Percentiles rank a stretch among this genome's conserved stretches.
Conservation (phyloP, 2,888 invertebrate species). For the Minunthozetes semirufus region DNA sequence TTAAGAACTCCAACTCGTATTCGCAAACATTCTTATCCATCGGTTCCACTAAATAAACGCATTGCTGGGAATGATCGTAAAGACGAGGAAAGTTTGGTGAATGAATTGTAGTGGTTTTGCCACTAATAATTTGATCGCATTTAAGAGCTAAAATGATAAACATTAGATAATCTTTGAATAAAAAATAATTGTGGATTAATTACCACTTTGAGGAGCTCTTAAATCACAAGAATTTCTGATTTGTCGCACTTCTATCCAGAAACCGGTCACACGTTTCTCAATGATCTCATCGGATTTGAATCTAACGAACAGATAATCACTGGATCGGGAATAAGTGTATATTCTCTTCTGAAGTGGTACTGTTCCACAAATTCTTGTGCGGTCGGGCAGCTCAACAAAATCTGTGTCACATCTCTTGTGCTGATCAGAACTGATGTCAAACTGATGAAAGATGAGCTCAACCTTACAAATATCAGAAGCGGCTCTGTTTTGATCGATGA, state of each 20-base stretch:
- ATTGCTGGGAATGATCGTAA: constrained; percentile 29
- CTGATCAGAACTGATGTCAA: constrained; percentile 32
- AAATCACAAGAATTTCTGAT: constrained; percentile 39
- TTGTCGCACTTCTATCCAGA: constrained; percentile 41
- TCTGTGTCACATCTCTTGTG: constrained; percentile 32
- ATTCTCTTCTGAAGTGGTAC: not conserved
- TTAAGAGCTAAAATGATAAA: constrained; percentile 9
- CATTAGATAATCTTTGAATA: no score
- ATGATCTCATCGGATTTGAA: constrained; percentile 39
- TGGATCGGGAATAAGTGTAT: constrained; percentile 35
- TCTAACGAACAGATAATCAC: constrained; percentile 38
- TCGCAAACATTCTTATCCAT: constrained; percentile 37
- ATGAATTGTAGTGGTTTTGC: constrained; percentile 1
- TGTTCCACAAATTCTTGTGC: constrained; percentile 37
- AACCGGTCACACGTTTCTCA: constrained; percentile 38
- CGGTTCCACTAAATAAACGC: constrained; percentile 36
- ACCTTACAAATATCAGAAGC: constrained; percentile 39
- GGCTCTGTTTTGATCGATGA: not conserved
- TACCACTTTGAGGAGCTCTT: constrained; percentile 15
- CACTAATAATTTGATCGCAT: constrained; percentile 36
- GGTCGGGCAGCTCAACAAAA: constrained; percentile 41
- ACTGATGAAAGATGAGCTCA: constrained; percentile 40
- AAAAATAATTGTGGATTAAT: not conserved
- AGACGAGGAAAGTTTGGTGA: constrained; percentile 35
- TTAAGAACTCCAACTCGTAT: constrained; percentile 40